phyloP scores from a whole-genome alignment of 2,797 vertebrate genomes.

The Manis javanica region DNA sequence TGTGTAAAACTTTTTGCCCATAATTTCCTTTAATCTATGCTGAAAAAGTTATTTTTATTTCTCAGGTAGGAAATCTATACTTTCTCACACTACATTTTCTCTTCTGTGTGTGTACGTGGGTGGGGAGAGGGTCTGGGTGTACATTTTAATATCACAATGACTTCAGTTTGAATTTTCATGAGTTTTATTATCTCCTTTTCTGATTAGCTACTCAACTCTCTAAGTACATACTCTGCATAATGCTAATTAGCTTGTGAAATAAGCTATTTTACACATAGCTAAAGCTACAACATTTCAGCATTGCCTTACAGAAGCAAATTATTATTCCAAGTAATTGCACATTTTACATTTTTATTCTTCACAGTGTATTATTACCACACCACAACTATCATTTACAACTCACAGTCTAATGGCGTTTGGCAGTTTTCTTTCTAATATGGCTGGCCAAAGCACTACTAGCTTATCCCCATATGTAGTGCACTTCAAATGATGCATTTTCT shows the following conservation, averaged over 20 bases:
- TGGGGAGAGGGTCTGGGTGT: background rate
- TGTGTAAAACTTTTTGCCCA: background rate
- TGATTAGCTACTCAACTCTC: background rate
- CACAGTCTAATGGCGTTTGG: background rate
- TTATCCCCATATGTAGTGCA: background rate
- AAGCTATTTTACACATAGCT: background rate
- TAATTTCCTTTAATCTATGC: background rate
- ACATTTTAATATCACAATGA: background rate
- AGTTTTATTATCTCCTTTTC: slow-evolving; percentile 7
- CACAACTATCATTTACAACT: background rate
- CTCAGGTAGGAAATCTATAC: background rate
- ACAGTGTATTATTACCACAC: background rate
- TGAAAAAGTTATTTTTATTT: background rate
- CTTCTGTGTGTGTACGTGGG: accelerated
- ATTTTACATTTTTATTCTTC: background rate
- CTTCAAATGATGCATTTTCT: background rate
- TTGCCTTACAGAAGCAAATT: background rate
- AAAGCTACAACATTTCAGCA: background rate
- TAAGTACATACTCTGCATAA: background rate
- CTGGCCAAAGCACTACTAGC: background rate
- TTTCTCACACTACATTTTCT: background rate
- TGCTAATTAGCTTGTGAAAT: background rate
- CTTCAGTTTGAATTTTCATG: background rate
- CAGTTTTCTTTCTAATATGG: background rate
- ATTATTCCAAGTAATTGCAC: background rate